phyloP scores from a whole-genome alignment of 2,797 vertebrate species.

The Ataeniobius toweri region DNA sequence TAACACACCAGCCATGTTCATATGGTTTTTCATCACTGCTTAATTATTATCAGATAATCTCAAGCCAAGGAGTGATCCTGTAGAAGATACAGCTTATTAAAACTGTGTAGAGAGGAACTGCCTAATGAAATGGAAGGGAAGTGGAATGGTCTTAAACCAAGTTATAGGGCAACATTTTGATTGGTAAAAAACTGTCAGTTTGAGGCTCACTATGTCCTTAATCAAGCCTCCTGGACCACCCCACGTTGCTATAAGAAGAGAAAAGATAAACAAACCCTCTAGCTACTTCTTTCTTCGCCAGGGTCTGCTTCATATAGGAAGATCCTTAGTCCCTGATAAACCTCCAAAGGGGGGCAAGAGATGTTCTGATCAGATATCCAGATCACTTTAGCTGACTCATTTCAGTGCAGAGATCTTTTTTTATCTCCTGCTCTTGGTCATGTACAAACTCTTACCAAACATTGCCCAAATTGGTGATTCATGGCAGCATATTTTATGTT shows the following conservation, averaged over 20 bases:
- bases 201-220: background rate
- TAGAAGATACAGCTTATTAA: constrained; percentile 34
- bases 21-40: constrained; percentile 56
- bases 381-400: too few relatives aligned
- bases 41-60: constrained; percentile 61
- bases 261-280: too few relatives aligned
- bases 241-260: too few relatives aligned
- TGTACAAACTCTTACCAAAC: background rate
- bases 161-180: background rate
- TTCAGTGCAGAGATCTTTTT: too few relatives aligned
- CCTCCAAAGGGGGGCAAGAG: too few relatives aligned
- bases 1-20: background rate
- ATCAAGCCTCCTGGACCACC: background rate
- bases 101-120: background rate
- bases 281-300: too few relatives aligned
- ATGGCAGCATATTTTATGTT: background rate
- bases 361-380: too few relatives aligned
- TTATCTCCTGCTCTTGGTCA: too few relatives aligned
- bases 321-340: too few relatives aligned
- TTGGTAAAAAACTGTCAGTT: background rate
- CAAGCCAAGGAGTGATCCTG: constrained; percentile 10
- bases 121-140: background rate
- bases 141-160: background rate
- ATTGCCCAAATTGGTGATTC: background rate
- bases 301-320: too few relatives aligned